phyloP scores from a whole-genome alignment of 2,113 vertebrate species.

The Sterna hirundo region DNA sequence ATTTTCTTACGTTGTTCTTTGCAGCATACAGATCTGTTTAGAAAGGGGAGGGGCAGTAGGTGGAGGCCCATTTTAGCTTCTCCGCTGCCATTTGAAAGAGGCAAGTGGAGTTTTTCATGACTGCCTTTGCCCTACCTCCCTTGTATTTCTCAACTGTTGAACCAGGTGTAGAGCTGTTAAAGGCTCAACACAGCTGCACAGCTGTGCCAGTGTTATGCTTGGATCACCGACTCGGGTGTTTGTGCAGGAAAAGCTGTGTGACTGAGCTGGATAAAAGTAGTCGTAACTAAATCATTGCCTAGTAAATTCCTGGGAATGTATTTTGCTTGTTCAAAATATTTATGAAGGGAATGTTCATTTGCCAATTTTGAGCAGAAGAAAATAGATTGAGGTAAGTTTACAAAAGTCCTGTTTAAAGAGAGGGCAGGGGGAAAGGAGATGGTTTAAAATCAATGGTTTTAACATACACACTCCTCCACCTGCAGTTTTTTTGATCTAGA shows the following conservation, averaged over 20 bases:
- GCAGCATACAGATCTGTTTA: not conserved
- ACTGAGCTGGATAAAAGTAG: not conserved
- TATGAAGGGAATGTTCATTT: not conserved
- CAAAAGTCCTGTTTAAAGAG: not conserved
- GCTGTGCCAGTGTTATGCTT: not conserved
- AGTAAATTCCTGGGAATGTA: not conserved
- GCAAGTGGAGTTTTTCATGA: not conserved
- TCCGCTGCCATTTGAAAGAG: not conserved
- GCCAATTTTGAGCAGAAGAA: not conserved
- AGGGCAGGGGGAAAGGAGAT: not conserved
- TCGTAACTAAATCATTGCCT: not conserved
- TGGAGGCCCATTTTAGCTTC: not conserved
- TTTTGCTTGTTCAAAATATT: not conserved
- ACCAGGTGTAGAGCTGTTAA: not conserved
- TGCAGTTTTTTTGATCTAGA: not conserved
- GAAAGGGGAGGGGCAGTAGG: not conserved
- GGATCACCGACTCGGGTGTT: not conserved
- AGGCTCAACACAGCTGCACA: not conserved
- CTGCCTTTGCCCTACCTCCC: not conserved
- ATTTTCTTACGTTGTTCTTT: not conserved
- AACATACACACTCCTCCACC: not conserved
- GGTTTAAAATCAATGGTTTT: not conserved
- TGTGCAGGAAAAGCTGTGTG: not conserved
- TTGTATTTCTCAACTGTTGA: not conserved
- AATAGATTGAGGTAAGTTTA: not conserved